Evolutionary conservation across 2,113 vertebrate species (phyloP).

Genomic region (Leucopsar rothschildi): DNA sequence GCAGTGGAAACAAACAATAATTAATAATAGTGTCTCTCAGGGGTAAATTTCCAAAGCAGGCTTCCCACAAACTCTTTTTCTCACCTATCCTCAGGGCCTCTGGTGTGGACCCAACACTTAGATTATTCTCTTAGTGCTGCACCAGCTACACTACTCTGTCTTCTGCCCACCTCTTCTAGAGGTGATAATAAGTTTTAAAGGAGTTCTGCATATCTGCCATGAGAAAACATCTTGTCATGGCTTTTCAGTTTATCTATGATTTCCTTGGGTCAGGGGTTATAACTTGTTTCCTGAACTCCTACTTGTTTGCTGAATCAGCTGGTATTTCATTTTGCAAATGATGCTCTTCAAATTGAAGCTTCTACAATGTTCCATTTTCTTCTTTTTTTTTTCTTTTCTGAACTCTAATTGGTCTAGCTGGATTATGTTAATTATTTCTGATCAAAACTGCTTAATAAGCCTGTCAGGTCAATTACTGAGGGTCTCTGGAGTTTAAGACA

Average conservation of each 20-base stretch:
- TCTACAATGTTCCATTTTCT: background rate
- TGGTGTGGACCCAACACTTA: background rate
- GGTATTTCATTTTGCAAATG: background rate
- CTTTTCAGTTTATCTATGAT: background rate
- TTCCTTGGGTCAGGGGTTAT: background rate
- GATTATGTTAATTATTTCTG: slow-evolving; percentile 43
- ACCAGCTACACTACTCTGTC: background rate
- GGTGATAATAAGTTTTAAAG: background rate
- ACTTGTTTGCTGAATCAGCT: slow-evolving; percentile 39
- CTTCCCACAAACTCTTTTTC: background rate
- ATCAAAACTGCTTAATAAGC: slow-evolving; percentile 52
- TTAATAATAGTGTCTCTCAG: background rate
- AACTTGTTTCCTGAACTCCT: background rate
- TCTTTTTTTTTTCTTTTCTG: background rate
- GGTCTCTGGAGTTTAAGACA: background rate
- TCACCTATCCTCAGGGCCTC: background rate
- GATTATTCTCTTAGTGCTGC: background rate
- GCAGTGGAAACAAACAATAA: background rate
- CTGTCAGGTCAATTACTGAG: slow-evolving; percentile 37
- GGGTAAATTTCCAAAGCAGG: background rate
- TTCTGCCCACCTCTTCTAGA: background rate
- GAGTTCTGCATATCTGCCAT: background rate
- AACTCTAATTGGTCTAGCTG: slow-evolving; percentile 18
- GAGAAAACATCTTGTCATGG: background rate
- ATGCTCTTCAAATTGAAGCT: slow-evolving; percentile 22